Percentiles rank a stretch among this genome's conserved stretches.
phyloP scores from a whole-genome alignment of 1,140 invertebrate genomes.

The Holotrichia oblita region DNA sequence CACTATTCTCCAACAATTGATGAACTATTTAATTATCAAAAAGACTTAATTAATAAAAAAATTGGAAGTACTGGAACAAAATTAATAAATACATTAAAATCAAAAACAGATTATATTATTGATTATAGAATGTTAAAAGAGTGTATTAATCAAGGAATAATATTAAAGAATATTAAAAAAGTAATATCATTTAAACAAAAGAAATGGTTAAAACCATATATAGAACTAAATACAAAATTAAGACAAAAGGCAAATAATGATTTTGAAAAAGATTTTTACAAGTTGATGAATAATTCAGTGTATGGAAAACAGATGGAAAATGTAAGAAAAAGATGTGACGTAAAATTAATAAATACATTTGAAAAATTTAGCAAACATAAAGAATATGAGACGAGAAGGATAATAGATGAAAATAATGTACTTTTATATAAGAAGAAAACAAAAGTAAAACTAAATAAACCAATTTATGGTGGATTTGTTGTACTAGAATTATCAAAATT shows the following conservation, averaged over 20 bases:
- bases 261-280: no score
- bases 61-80: background rate
- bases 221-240: no score
- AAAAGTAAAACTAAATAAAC: no score
- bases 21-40: background rate
- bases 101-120: conserved; percentile 43
- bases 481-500: no score
- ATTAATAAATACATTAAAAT: conserved; percentile 41
- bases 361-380: conserved; percentile 30
- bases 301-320: no score
- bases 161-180: conserved; percentile 28
- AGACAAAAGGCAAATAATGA: no score
- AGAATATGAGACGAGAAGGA: conserved; percentile 6
- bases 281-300: no score
- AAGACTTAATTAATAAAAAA: background rate
- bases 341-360: conserved; percentile 41
- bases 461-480: no score
- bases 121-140: conserved; percentile 38
- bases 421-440: no score
- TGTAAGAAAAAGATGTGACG: conserved; percentile 28
- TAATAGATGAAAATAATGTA: conserved; percentile 26
- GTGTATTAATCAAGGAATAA: conserved; percentile 37
- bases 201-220: no score
- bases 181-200: conserved; percentile 2
- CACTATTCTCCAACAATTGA: background rate